Evolutionary conservation across 2,888 invertebrate genomes (phyloP).

Genomic region (Dascillus cervinus): DNA sequence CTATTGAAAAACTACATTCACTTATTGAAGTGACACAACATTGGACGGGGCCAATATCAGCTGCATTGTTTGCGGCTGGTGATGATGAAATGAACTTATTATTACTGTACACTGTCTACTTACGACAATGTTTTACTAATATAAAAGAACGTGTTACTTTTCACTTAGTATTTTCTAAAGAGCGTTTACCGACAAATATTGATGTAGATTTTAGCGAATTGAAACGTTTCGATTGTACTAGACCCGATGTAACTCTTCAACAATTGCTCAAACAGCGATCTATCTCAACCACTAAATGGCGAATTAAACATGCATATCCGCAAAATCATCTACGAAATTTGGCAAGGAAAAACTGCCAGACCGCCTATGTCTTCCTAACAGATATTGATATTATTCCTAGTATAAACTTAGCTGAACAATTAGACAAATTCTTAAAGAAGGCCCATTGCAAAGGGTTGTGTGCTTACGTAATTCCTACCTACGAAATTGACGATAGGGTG

Average conservation of each 20-base stretch:
- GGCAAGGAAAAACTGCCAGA: constrained; percentile 78
- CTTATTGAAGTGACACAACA: constrained; percentile 68
- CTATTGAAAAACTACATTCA: constrained; percentile 73
- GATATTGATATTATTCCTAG: constrained; percentile 87
- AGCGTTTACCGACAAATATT: constrained; percentile 36
- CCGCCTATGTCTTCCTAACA: constrained; percentile 71
- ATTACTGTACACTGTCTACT: constrained; percentile 66
- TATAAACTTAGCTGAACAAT: constrained; percentile 57
- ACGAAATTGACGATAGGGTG: constrained; percentile 74
- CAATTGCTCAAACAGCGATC: constrained; percentile 53
- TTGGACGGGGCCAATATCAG: constrained; percentile 81
- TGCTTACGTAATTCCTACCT: constrained; percentile 86
- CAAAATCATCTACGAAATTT: constrained; percentile 85
- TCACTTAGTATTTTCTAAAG: constrained; percentile 65
- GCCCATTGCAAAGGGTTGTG: constrained; percentile 53
- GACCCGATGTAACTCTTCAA: constrained; percentile 57
- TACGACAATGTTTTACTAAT: constrained; percentile 65
- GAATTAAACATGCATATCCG: constrained; percentile 70
- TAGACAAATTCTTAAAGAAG: constrained; percentile 60
- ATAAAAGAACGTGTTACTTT: constrained; percentile 67
- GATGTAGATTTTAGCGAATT: constrained; percentile 35
- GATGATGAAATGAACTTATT: constrained; percentile 68
- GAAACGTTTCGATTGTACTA: constrained; percentile 53
- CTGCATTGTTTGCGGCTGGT: constrained; percentile 72
- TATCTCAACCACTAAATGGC: constrained; percentile 61